Conservation (phyloP, 1,140 invertebrate species). For the Drosophila tristis region DNA sequence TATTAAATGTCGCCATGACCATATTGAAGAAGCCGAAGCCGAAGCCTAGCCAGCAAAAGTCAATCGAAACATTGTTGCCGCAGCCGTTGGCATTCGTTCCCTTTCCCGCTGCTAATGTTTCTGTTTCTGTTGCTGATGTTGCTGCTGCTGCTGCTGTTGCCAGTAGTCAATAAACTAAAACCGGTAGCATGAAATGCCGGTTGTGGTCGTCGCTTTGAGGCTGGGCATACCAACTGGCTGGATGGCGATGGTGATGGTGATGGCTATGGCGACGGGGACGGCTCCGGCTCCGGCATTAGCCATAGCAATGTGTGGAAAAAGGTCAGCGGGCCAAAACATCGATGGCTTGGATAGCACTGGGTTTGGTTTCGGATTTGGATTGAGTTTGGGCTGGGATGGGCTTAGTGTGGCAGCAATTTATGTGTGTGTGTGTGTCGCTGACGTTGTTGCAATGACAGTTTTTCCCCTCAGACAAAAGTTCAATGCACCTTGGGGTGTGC, state of each 20-base stretch:
- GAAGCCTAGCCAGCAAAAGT: conserved; percentile 40
- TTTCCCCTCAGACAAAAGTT: conserved; percentile 44
- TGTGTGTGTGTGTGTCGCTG: conserved; percentile 11
- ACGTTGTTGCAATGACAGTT: conserved; percentile 26
- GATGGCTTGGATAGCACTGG: conserved; percentile 33
- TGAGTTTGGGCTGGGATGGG: conserved; percentile 19
- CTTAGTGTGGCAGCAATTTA: conserved; percentile 43
- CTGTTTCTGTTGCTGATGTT: conserved; percentile 13
- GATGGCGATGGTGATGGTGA: conserved; percentile 2
- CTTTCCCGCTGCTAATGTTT: conserved; percentile 12
- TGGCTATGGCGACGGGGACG: background rate
- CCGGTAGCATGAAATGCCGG: conserved; percentile 76
- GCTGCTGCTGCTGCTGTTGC: background rate
- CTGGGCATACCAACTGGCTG: conserved; percentile 42
- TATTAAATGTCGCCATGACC: conserved; percentile 63
- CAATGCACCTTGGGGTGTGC: conserved; percentile 47
- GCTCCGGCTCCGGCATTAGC: conserved; percentile 40
- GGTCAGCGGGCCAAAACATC: conserved; percentile 62
- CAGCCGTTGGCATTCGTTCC: conserved; percentile 13
- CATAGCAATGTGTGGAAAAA: conserved; percentile 61
- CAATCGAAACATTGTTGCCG: conserved; percentile 58
- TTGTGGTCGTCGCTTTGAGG: conserved; percentile 34
- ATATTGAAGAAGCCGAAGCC: conserved; percentile 68
- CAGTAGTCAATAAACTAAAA: conserved; percentile 76
- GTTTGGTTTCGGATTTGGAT: conserved; percentile 28